phyloP scores from a whole-genome alignment of 2,113 vertebrate species.

The Salminus brasiliensis region DNA sequence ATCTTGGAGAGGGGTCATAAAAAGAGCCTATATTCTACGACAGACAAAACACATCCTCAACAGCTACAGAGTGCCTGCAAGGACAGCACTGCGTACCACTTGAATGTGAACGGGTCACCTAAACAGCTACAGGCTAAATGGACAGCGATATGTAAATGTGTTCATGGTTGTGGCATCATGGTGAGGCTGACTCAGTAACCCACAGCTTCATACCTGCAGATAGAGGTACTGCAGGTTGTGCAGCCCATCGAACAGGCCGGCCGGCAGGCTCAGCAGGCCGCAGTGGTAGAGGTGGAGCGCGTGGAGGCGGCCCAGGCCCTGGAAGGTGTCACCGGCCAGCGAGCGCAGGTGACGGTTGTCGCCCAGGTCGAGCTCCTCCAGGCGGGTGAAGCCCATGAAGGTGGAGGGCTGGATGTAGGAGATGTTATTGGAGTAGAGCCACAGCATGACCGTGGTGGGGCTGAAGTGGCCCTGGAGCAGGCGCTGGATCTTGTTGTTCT shows the following conservation, averaged over 20 bases:
- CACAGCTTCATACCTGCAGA: conserved; percentile 87
- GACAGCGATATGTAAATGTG: no score
- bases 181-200: no score
- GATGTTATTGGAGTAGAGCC: conserved; percentile 98
- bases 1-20: background rate
- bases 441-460: conserved; percentile 89
- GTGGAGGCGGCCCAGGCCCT: conserved; percentile 87
- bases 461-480: conserved; percentile 93
- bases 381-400: conserved; percentile 89
- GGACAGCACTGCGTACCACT: no score
- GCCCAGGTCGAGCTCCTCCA: conserved; percentile 97
- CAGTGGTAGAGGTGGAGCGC: conserved; percentile 96
- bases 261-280: conserved; percentile 86
- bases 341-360: conserved; percentile 90
- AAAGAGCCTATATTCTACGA: no score
- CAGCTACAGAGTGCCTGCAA: no score
- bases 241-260: conserved; percentile 87
- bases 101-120: no score
- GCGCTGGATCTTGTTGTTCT: conserved; percentile 94
- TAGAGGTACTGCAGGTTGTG: conserved; percentile 97
- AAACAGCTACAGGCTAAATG: no score
- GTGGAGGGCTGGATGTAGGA: conserved; percentile 92
- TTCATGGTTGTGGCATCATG: no score
- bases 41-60: no score
- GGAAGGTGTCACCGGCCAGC: conserved; percentile 91